Evolutionary conservation across 1,140 invertebrate genomes (phyloP).

Genomic region (Eriosoma lanigerum): DNA sequence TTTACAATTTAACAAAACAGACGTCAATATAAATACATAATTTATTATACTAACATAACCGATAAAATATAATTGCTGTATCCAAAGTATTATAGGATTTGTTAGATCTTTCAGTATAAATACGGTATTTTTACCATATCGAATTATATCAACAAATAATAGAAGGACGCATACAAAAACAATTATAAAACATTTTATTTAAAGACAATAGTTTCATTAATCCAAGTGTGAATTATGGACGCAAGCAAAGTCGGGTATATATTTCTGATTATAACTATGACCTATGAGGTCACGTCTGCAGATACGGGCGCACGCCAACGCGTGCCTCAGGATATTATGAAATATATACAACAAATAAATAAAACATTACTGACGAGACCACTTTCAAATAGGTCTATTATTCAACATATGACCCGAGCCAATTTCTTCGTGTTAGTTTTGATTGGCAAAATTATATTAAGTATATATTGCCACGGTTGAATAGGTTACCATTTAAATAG

Average conservation of each 20-base stretch:
- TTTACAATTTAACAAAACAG: too few species aligned
- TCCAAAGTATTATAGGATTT: too few species aligned
- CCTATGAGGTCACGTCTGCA: conserved; percentile 38
- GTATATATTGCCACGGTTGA: not conserved
- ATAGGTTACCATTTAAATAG: too few species aligned
- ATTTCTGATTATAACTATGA: conserved; percentile 40
- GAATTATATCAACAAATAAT: not conserved
- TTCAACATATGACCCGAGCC: conserved; percentile 31
- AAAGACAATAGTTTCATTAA: conserved; percentile 27
- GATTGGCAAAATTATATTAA: not conserved
- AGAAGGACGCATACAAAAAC: not conserved
- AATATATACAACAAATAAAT: conserved; percentile 10
- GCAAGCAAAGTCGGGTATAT: not conserved
- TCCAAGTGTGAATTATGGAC: not conserved
- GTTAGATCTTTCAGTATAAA: too few species aligned
- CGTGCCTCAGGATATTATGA: conserved; percentile 35
- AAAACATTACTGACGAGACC: not conserved
- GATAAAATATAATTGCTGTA: too few species aligned
- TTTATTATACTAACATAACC: too few species aligned
- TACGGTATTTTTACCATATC: not conserved
- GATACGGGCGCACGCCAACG: conserved; percentile 42
- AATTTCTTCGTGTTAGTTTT: not conserved
- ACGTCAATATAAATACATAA: too few species aligned
- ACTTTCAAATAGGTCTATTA: conserved; percentile 34
- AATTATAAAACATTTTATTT: not conserved